Conservation (phyloP, 2,113 vertebrate species). For the Sula dactylatra region DNA sequence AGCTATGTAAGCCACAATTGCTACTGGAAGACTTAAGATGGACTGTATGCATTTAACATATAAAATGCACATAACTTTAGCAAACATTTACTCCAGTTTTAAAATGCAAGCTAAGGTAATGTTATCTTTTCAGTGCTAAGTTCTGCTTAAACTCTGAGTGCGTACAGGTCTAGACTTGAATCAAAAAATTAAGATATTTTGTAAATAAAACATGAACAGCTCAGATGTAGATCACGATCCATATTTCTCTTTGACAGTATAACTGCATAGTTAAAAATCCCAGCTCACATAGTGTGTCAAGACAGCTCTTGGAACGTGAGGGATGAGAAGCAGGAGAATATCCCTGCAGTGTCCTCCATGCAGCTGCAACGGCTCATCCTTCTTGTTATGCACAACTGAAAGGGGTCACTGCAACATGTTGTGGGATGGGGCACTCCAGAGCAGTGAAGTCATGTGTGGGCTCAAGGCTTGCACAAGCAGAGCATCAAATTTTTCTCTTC, state of each 20-base stretch:
- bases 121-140: neutral
- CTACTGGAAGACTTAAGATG: neutral
- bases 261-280: neutral
- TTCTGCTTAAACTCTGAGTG: neutral
- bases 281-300: neutral
- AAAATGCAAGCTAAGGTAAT: neutral
- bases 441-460: neutral
- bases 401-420: rapidly evolving
- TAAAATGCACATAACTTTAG: neutral
- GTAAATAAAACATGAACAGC: neutral
- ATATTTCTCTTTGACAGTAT: neutral
- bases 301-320: neutral
- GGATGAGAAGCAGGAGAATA: neutral
- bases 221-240: neutral
- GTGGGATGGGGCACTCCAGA: neutral
- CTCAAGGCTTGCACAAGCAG: neutral
- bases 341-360: neutral
- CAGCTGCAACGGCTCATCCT: neutral
- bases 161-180: neutral
- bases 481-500: neutral
- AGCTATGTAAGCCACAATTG: neutral
- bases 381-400: neutral
- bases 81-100: neutral
- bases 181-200: neutral
- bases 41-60: neutral